A percentile compares a stretch with the other conserved stretches of the same genome.
phyloP scores from a whole-genome alignment of 2,888 invertebrate genomes.

The Drosophila subsilvestris region DNA sequence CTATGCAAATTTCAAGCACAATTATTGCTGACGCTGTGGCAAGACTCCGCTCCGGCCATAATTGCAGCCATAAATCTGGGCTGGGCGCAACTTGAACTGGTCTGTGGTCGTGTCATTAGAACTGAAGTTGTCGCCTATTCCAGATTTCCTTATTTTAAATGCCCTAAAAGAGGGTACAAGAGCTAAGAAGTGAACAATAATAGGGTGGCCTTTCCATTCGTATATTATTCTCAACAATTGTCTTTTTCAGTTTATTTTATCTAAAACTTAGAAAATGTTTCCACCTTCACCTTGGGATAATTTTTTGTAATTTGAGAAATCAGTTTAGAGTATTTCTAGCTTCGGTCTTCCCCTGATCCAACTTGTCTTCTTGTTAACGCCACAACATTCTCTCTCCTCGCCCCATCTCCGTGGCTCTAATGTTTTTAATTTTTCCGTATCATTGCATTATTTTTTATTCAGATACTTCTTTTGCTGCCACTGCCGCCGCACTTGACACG shows the following conservation, averaged over 20 bases:
- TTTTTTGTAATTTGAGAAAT: neutral
- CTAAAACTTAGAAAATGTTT: too few species aligned
- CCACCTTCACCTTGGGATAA: neutral
- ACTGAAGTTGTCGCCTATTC: slow-evolving; percentile 60
- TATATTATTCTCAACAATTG: too few species aligned
- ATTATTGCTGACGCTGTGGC: slow-evolving; percentile 64
- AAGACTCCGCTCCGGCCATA: slow-evolving; percentile 69
- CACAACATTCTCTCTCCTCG: slow-evolving; percentile 1
- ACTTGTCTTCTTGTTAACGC: slow-evolving; percentile 20
- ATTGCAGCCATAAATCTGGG: slow-evolving; percentile 77
- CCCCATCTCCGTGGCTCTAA: slow-evolving; percentile 45
- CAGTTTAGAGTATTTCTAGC: neutral
- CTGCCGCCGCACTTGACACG: slow-evolving; percentile 72
- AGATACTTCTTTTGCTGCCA: slow-evolving; percentile 50
- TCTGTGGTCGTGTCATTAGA: slow-evolving; percentile 65
- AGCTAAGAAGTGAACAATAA: neutral
- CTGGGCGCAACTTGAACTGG: slow-evolving; percentile 69
- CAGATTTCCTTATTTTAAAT: slow-evolving; percentile 40
- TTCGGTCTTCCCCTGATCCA: neutral
- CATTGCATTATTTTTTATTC: slow-evolving; percentile 71
- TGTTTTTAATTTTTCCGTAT: slow-evolving; percentile 81
- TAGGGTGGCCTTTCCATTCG: too few species aligned
- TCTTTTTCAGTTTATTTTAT: too few species aligned
- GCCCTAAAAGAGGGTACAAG: neutral
- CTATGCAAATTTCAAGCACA: slow-evolving; percentile 78